Evolutionary conservation across 2,113 vertebrate species (phyloP).

Genomic region (Bothrops jararaca): DNA sequence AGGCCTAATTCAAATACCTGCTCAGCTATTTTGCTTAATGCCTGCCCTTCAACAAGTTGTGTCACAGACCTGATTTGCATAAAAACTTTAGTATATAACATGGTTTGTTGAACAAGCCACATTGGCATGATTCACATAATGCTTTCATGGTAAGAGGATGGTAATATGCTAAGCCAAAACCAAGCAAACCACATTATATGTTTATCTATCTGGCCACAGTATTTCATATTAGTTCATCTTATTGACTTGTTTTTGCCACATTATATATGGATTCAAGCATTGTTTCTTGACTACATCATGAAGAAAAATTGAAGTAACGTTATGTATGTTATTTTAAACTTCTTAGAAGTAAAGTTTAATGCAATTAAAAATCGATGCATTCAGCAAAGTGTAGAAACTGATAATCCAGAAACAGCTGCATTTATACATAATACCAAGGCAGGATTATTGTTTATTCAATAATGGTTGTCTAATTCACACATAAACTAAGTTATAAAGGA

Average conservation of each 20-base stretch:
- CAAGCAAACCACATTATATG: not conserved
- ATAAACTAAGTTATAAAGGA: not conserved
- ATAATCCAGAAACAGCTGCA: not conserved
- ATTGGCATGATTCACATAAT: not conserved
- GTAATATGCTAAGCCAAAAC: not conserved
- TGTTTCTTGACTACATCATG: not conserved
- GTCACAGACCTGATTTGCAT: not conserved
- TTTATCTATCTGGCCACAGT: not conserved
- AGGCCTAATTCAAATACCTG: not conserved
- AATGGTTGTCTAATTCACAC: not conserved
- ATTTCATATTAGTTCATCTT: not conserved
- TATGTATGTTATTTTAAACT: not conserved
- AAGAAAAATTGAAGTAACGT: not conserved
- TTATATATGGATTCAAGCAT: too few species aligned
- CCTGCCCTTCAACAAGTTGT: not conserved
- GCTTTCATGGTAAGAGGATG: not conserved
- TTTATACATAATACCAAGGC: not conserved
- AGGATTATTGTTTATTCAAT: not conserved
- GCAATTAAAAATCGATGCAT: not conserved
- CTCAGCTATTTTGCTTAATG: not conserved
- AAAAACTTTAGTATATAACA: not conserved
- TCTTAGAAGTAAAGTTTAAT: not conserved
- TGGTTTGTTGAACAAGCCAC: not conserved
- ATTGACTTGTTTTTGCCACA: not conserved
- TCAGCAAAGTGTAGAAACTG: accelerated